Evolutionary conservation across 1,140 invertebrate genomes (phyloP), one percentile per base, ranked within the genome.

Genomic region (Lethocerus indicus): DNA sequence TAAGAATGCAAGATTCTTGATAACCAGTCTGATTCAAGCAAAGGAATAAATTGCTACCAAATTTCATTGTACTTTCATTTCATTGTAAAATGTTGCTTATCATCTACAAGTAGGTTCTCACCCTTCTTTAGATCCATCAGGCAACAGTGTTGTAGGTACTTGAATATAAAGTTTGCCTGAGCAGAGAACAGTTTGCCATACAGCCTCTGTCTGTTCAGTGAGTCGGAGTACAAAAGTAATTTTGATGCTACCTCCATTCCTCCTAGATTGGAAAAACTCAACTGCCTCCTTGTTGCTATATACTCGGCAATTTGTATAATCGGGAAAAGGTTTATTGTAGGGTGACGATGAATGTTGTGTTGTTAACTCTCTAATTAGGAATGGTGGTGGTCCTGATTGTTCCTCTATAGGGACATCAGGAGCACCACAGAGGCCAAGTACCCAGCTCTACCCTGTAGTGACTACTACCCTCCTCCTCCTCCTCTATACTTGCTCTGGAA

Each of bases 361-460:
- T 71, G 64, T n/a, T n/a, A n/a, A n/a, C n/a, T n/a, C n/a, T n/a
- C n/a, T n/a, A n/a, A n/a, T n/a, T n/a, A n/a, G n/a, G n/a, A n/a
- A n/a, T n/a, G 60, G 58, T 62, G 58, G 67, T 73, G 76, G 76
- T 78, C 74, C 47, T 32, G 40, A 39, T 48, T 48, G 47, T 20
- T 39, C n/a, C n/a, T n/a, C 23, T 73, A 81, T 81, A 81, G 83
- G 82, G 71, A 71, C 84, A 87, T 87, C 88, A 92, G 87, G 83
- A 86, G 74, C 81, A 87, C 87, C 84, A 91, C 87, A 81, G 87
- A 92, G 90, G 90, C 88, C 89, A 90, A 74, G 88, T 81, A 70
- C 89, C 89, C 81, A 94, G 85, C 79, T 81, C 82, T 75, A 89
- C 82, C 74, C 76, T 82, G 67, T 78, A 87, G 61, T 75, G 76